Percentiles rank a stretch among this genome's conserved stretches.
Conservation (phyloP, 2,113 vertebrate genomes). For the Bubo blakistoni region DNA sequence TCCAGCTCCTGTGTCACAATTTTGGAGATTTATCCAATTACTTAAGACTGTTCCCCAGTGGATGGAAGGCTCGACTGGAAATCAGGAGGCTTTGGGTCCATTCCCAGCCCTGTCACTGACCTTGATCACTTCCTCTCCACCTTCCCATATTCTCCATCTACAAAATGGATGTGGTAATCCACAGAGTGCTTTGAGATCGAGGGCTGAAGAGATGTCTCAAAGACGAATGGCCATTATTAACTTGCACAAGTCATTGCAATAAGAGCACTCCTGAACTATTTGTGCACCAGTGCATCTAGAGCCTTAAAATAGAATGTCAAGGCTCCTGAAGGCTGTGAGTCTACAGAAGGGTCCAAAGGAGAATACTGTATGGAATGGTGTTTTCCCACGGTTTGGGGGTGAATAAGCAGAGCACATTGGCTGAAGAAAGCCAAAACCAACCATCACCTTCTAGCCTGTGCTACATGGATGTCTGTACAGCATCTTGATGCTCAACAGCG, state of each 20-base stretch:
- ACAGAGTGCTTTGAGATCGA: not conserved
- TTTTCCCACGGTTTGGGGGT: not conserved
- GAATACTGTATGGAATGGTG: accelerated
- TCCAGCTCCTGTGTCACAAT: not conserved
- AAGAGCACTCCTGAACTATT: not conserved
- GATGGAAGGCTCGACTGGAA: not conserved
- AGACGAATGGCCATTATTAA: not conserved
- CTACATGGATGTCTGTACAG: not conserved
- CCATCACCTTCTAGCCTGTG: not conserved
- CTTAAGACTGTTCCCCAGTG: not conserved
- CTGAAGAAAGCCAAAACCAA: not conserved
- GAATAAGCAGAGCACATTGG: not conserved
- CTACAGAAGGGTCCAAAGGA: not conserved
- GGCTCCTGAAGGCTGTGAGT: not conserved
- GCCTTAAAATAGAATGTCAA: not conserved
- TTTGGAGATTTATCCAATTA: not conserved
- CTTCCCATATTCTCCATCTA: not conserved
- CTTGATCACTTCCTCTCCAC: not conserved
- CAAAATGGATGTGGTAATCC: not conserved
- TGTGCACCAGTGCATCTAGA: not conserved
- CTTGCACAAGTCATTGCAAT: not conserved
- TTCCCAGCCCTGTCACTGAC: not conserved
- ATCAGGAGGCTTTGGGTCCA: not conserved
- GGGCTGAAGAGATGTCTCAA: not conserved
- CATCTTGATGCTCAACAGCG: not conserved